phyloP scores from a whole-genome alignment of 2,113 vertebrate genomes.

The Noturus placidus region DNA sequence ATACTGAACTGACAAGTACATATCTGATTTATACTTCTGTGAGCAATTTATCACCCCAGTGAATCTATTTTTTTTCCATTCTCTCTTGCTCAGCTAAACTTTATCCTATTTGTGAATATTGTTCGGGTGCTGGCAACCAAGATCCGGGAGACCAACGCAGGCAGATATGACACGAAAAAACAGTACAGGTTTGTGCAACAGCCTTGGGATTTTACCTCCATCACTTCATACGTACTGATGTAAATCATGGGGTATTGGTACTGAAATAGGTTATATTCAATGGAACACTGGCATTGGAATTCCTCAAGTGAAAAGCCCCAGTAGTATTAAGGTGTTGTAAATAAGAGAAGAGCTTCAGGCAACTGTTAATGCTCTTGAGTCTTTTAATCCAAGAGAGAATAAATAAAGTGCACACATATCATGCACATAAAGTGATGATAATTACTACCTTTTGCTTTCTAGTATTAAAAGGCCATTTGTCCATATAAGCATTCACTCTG shows the following conservation, averaged over 20 bases:
- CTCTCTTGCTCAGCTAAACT: slow-evolving; percentile 81
- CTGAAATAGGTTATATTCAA: background rate
- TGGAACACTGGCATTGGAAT: background rate
- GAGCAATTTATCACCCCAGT: slow-evolving; percentile 1
- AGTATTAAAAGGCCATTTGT: slow-evolving; percentile 17
- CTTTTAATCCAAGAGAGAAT: slow-evolving; percentile 11
- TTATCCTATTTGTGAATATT: slow-evolving; percentile 87
- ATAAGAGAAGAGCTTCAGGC: slow-evolving; percentile 15
- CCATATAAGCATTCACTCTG: slow-evolving; percentile 7
- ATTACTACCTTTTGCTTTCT: slow-evolving; percentile 23
- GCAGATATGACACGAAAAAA: slow-evolving; percentile 82
- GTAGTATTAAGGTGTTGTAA: background rate
- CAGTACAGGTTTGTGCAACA: slow-evolving; percentile 79
- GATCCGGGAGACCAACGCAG: slow-evolving; percentile 85
- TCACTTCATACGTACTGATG: background rate
- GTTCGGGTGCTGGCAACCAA: slow-evolving; percentile 87
- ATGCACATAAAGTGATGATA: background rate
- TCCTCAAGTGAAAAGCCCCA: background rate
- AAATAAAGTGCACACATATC: no score
- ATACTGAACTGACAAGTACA: background rate
- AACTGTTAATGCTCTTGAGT: background rate
- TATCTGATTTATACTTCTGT: background rate
- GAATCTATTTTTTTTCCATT: background rate
- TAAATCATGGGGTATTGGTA: background rate
- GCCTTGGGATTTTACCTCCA: background rate